A percentile compares a stretch with the other conserved stretches of the same genome.
These are phyloP conservation scores for Bombus consobrinus DNA, from an alignment of 1,140 invertebrate species.

Conservation along the genomic window DNA sequence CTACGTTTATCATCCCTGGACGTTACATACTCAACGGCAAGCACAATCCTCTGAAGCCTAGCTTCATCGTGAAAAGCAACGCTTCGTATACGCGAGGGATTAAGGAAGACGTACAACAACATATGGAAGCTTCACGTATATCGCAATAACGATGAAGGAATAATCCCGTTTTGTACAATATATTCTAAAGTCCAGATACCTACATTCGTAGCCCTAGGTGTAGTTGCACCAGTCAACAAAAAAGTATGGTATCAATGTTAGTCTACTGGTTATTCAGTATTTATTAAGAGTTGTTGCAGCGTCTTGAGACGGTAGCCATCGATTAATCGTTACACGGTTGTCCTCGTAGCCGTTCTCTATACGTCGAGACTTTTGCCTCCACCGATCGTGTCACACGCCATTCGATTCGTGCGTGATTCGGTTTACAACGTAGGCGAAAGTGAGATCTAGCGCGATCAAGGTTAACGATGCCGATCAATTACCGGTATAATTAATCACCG, in stretches of 20 bases:
- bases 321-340: not conserved
- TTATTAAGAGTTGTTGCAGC: not conserved
- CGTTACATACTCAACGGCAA: not conserved
- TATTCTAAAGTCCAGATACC: not conserved
- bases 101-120: not conserved
- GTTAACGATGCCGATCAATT: conserved; percentile 49
- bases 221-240: too few relatives aligned
- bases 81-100: not conserved
- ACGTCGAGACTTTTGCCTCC: not conserved
- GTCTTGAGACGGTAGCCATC: not conserved
- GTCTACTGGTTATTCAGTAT: not conserved
- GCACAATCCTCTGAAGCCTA: not conserved
- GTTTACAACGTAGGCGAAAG: conserved; percentile 49
- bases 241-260: not conserved
- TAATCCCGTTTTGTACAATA: too few relatives aligned
- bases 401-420: conserved; percentile 52
- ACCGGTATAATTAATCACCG: conserved; percentile 28
- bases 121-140: too few relatives aligned
- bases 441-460: conserved; percentile 41
- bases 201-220: too few relatives aligned
- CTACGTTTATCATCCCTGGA: not conserved
- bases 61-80: too few relatives aligned
- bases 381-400: conserved; percentile 15
- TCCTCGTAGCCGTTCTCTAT: not conserved
- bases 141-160: not conserved